Base-by-base conservation (phyloP, 2,797 vertebrate species). In the Chanos chanos region DNA sequence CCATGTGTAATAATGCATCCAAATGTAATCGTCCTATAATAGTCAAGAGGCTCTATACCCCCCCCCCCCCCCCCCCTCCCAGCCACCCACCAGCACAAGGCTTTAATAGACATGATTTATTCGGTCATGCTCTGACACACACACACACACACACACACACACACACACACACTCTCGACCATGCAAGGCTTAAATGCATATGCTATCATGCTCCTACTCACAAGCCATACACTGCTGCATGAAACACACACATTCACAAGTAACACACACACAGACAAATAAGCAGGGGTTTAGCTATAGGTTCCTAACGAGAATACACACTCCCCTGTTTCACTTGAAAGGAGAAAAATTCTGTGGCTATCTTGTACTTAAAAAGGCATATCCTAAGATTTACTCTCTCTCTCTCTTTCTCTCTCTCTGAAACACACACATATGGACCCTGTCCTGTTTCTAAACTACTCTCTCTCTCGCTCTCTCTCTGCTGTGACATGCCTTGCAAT, bases 1-100 rank as follows among this genome's bases (percentile, higher is more conserved):
- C 68, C 51, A 61, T 68, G 74, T 78, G 73, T 67, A 81, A 77
- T 70, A 78, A 74, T 72, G 78, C 55, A 75, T 72, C 49, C 61
- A 30, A 50, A 78, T 65, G 66, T 78, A 80, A 84, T 82, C 77
- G 76, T 68, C 61, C 52, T 28, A 56, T 80, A 80, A 80, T 73
- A 74, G 71, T 54, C 61, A 64, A 34, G 61, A 66, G 74, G 74
- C 74, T 76, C 76, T 64, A 34, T 31, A 56, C 72, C 74, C 76
- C n/a, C n/a, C n/a, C n/a, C n/a, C n/a, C 75, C 77, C 77, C 78
- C 56, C 66, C 48, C 27, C 60, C 71, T 67, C 36, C 71, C 75
- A 61, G 64, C 61, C 73, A 22, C 19, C 36, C 21, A 13, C 55
- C n/a, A n/a, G n/a, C n/a, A n/a, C n/a, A n/a, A n/a, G n/a, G 30